Percentiles rank a stretch among this genome's conserved stretches.
phyloP scores from a whole-genome alignment of 2,113 vertebrate species.

The Synodontis membranacea region DNA sequence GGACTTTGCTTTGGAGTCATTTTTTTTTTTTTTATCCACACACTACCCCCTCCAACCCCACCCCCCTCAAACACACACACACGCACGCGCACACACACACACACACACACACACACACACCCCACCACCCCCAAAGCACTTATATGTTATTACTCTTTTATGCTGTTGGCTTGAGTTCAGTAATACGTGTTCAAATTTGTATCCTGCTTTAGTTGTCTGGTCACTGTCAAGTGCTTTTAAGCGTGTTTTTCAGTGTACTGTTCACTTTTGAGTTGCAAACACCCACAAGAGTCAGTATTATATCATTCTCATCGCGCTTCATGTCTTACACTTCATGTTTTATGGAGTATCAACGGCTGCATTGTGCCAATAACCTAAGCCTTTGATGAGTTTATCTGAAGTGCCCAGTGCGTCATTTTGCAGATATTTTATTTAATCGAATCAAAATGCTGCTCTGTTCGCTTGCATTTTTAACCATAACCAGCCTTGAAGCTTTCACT shows the following conservation, averaged over 20 bases:
- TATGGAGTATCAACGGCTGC: neutral
- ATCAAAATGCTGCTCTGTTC: slow-evolving; percentile 31
- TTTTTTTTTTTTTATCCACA: too few species aligned
- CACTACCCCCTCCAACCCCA: too few species aligned
- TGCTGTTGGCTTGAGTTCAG: neutral
- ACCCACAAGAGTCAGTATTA: neutral
- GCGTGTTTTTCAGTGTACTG: neutral
- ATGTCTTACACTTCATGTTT: slow-evolving; percentile 16
- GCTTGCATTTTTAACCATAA: slow-evolving; percentile 32
- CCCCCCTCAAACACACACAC: too few species aligned
- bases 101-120: too few species aligned
- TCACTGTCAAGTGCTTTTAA: neutral
- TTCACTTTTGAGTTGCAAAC: neutral
- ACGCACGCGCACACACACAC: too few species aligned
- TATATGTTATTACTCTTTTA: slow-evolving; percentile 1
- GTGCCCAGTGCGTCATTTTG: neutral
- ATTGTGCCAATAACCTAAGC: slow-evolving; percentile 8
- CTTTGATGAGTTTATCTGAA: slow-evolving; percentile 31
- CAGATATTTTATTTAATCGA: slow-evolving; percentile 32
- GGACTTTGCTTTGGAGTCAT: neutral
- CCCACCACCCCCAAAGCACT: neutral
- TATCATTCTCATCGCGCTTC: slow-evolving; percentile 6
- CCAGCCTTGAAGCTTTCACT: slow-evolving; percentile 20
- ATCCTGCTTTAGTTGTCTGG: neutral
- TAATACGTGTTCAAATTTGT: neutral